phyloP scores from a whole-genome alignment of 2,113 vertebrate species.

The Reinhardtius hippoglossoides region DNA sequence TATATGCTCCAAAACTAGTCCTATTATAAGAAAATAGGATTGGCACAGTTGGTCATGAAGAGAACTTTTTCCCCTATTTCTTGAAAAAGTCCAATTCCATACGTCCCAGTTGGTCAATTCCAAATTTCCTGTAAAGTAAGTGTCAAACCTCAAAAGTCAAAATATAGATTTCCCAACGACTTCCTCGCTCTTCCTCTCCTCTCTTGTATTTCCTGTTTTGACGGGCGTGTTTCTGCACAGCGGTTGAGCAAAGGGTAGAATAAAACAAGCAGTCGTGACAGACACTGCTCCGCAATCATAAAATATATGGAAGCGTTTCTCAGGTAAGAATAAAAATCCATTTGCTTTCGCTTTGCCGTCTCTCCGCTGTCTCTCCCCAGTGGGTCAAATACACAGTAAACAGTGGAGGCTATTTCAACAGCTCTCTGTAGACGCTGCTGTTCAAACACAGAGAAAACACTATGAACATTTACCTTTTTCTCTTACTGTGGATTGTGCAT shows the following conservation, averaged over 20 bases:
- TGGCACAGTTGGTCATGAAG: no score
- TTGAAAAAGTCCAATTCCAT: no score
- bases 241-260: constrained; percentile 63
- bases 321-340: constrained; percentile 50
- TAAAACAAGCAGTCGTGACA: constrained; percentile 50
- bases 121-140: no score
- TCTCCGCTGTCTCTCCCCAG: constrained; percentile 40
- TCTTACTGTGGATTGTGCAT: constrained; percentile 10
- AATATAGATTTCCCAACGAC: no score
- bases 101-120: no score
- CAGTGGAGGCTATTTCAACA: constrained; percentile 61
- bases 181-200: not conserved
- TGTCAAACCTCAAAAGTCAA: no score
- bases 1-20: no score
- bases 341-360: constrained; percentile 43
- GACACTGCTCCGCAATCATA: constrained; percentile 54
- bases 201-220: constrained; percentile 8
- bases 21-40: no score
- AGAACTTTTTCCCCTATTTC: no score
- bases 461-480: constrained; percentile 42
- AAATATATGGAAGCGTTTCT: constrained; percentile 54
- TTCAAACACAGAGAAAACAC: constrained; percentile 48
- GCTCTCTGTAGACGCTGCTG: constrained; percentile 46
- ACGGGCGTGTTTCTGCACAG: constrained; percentile 31
- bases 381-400: constrained; percentile 61